phyloP scores from a whole-genome alignment of 2,113 vertebrate genomes.

The Pteronura brasiliensis region DNA sequence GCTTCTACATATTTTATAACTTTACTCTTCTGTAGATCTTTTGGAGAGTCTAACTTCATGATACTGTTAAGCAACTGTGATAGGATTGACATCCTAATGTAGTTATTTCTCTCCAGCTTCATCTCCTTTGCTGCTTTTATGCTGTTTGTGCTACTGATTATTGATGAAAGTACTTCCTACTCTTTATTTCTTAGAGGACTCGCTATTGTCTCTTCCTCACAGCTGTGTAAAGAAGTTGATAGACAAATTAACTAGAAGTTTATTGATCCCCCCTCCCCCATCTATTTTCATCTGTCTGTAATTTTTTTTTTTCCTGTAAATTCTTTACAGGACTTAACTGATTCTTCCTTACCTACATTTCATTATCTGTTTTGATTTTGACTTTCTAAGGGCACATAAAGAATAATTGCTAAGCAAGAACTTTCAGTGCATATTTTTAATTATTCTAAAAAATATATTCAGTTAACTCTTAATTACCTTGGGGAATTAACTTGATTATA shows the following conservation, averaged over 20 bases:
- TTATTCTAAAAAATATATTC: slow-evolving; percentile 13
- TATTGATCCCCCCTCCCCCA: background rate
- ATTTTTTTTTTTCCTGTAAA: background rate
- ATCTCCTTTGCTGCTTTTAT: background rate
- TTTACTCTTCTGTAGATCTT: background rate
- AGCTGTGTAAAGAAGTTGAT: background rate
- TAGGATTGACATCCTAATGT: background rate
- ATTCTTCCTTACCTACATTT: background rate
- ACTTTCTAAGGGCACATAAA: background rate
- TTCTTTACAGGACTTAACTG: background rate
- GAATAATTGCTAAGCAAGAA: background rate
- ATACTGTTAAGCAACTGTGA: background rate
- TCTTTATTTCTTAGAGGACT: background rate
- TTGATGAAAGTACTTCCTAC: background rate
- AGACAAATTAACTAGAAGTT: background rate
- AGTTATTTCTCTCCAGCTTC: background rate
- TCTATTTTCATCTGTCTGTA: background rate
- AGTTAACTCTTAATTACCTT: background rate
- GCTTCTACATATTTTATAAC: background rate
- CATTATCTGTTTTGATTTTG: slow-evolving; percentile 21
- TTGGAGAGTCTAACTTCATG: background rate
- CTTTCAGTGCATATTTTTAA: background rate
- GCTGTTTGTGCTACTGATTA: background rate
- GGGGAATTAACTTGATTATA: background rate
- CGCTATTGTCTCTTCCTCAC: background rate